These are phyloP conservation scores for Cavia porcellus DNA, from an alignment of 2,113 vertebrate genomes.

Conservation along the genomic window DNA sequence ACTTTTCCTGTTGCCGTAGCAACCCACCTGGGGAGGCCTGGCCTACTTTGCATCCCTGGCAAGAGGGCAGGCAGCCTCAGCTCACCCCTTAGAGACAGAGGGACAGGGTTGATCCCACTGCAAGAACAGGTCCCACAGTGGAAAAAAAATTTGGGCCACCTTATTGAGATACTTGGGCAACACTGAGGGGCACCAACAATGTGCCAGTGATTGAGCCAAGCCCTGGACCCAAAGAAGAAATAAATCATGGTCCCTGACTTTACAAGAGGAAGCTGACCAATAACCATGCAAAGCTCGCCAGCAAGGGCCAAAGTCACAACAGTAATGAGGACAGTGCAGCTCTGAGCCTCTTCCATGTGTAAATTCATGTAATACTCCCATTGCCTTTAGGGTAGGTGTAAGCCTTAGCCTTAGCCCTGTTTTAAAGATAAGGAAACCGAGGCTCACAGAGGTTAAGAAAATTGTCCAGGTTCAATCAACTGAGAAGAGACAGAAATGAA, in stretches of 20 bases:
- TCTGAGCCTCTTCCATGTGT: not conserved
- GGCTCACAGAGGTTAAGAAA: conserved; percentile 28
- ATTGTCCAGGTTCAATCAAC: not conserved
- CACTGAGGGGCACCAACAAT: not conserved
- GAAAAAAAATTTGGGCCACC: not conserved
- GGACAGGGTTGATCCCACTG: conserved; percentile 18
- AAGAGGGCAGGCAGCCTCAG: conserved; percentile 12
- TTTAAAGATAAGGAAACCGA: not conserved
- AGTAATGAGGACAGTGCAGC: accelerated
- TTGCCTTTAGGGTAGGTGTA: not conserved
- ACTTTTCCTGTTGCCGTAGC: conserved; percentile 79
- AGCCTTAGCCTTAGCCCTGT: not conserved
- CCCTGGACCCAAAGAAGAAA: not conserved
- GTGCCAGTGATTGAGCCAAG: not conserved
- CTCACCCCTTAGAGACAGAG: conserved; percentile 12
- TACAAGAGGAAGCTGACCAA: not conserved
- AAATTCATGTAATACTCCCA: not conserved
- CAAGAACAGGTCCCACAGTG: not conserved
- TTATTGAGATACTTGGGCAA: not conserved
- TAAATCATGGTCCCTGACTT: not conserved
- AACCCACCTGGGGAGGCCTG: conserved; percentile 77
- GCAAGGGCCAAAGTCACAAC: not conserved
- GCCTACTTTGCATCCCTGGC: conserved; percentile 80
- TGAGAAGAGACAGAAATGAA: not conserved
- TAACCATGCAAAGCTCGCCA: not conserved